phyloP scores from a whole-genome alignment of 2,113 vertebrate species.

The Dicerorhinus sumatrensis region DNA sequence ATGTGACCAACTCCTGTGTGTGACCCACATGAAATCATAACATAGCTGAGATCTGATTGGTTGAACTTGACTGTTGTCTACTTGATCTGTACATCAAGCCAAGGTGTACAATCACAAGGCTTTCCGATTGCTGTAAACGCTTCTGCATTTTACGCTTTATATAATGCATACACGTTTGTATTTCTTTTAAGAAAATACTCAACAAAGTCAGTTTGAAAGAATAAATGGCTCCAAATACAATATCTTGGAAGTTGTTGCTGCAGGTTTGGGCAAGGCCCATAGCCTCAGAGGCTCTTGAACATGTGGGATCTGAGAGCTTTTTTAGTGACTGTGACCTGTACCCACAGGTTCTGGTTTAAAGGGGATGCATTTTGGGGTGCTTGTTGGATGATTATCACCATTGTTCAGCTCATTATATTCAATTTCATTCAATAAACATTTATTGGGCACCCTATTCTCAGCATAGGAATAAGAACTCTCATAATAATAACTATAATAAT shows the following conservation, averaged over 20 bases:
- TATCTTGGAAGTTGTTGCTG: slow-evolving; percentile 27
- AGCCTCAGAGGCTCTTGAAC: background rate
- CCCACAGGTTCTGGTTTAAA: background rate
- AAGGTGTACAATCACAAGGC: background rate
- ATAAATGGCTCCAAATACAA: background rate
- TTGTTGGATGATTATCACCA: background rate
- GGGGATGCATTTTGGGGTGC: background rate
- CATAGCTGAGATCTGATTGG: background rate
- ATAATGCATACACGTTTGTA: background rate
- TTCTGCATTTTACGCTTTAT: slow-evolving; percentile 29
- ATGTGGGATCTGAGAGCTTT: background rate
- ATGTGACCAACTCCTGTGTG: background rate
- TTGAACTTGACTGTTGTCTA: background rate
- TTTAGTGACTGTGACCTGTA: background rate
- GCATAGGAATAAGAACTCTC: background rate
- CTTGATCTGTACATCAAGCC: background rate
- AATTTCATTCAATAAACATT: background rate
- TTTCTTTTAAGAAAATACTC: slow-evolving; percentile 48
- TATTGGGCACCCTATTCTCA: background rate
- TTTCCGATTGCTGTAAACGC: background rate
- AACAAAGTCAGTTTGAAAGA: slow-evolving; percentile 43
- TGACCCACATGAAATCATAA: background rate
- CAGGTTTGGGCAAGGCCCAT: background rate
- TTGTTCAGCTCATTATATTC: slow-evolving; percentile 33
- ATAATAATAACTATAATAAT: background rate